These are phyloP conservation scores for Ascidia mentula DNA, from an alignment of 23 tunicate species.

Conservation along the genomic window DNA sequence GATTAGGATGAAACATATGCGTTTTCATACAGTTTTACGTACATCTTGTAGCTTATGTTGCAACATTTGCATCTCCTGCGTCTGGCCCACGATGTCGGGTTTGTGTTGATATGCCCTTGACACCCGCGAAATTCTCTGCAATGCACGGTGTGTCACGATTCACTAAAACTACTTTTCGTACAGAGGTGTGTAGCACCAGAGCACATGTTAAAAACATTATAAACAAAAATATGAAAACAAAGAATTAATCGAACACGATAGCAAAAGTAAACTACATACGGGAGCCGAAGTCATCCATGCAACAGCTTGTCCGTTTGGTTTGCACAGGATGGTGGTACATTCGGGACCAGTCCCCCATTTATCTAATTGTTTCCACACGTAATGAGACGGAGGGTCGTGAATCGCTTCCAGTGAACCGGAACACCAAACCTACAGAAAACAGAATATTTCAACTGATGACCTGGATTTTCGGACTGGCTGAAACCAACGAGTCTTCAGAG, in stretches of 20 bases:
- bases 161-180: too few relatives aligned
- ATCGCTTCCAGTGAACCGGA: conserved; percentile 53
- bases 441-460: too few relatives aligned
- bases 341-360: conserved; percentile 97
- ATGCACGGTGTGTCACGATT: conserved; percentile 10
- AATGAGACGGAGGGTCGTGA: conserved; percentile 82
- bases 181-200: neutral
- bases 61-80: conserved; percentile 43
- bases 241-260: too few relatives aligned
- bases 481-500: too few relatives aligned
- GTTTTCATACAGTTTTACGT: too few relatives aligned
- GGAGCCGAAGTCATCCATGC: conserved; percentile 93
- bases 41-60: conserved; percentile 43
- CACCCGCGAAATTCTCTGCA: conserved; percentile 50
- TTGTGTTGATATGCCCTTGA: conserved; percentile 55
- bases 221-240: too few relatives aligned
- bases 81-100: conserved; percentile 43
- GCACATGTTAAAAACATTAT: neutral
- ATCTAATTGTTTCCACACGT: conserved; percentile 78
- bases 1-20: too few relatives aligned
- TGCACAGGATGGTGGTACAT: conserved; percentile 91
- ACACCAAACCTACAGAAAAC: conserved; percentile 66
- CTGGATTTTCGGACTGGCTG: too few relatives aligned
- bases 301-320: conserved; percentile 88
- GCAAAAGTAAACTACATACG: conserved; percentile 5